Percentiles rank a stretch among this genome's conserved stretches.
These are phyloP conservation scores for Gastrophysa polygoni DNA, from an alignment of 2,888 invertebrate genomes.

Conservation along the genomic window DNA sequence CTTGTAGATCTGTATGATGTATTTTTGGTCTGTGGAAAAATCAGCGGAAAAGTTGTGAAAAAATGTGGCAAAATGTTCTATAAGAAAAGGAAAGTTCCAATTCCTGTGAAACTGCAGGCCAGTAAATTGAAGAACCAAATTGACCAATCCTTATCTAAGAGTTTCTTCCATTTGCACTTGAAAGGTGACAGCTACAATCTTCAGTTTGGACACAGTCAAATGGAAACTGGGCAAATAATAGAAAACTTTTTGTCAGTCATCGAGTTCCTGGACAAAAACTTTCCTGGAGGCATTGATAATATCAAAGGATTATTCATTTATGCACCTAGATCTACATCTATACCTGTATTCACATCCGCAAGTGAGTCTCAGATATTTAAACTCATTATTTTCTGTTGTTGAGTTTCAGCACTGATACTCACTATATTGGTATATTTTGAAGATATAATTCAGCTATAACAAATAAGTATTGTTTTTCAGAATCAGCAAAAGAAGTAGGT, in stretches of 20 bases:
- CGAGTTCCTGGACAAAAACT: slow-evolving; percentile 63
- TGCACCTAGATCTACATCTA: slow-evolving; percentile 64
- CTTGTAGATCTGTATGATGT: slow-evolving; percentile 78
- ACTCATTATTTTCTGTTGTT: too few relatives aligned
- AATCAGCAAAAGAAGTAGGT: slow-evolving; percentile 63
- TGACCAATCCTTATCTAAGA: slow-evolving; percentile 66
- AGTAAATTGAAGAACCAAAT: slow-evolving; percentile 67
- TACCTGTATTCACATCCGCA: slow-evolving; percentile 73
- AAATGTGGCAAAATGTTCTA: slow-evolving; percentile 75
- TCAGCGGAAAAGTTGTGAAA: slow-evolving; percentile 72
- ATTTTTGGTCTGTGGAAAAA: slow-evolving; percentile 78
- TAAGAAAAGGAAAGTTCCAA: slow-evolving; percentile 67
- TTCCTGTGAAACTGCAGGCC: slow-evolving; percentile 67
- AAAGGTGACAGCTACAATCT: slow-evolving; percentile 69
- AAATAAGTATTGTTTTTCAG: too few relatives aligned
- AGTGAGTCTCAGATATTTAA: too few relatives aligned
- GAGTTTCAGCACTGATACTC: too few relatives aligned
- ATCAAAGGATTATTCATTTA: slow-evolving; percentile 73
- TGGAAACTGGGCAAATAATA: slow-evolving; percentile 65
- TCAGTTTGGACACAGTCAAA: slow-evolving; percentile 71
- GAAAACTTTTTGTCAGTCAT: slow-evolving; percentile 72
- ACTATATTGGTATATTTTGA: too few relatives aligned
- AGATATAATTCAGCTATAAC: too few relatives aligned
- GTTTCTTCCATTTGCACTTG: slow-evolving; percentile 65
- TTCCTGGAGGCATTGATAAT: slow-evolving; percentile 79